Evolutionary conservation across 2,888 invertebrate genomes (phyloP), one percentile per base, ranked within the genome.

Genomic region (Parasteatoda lunata): DNA sequence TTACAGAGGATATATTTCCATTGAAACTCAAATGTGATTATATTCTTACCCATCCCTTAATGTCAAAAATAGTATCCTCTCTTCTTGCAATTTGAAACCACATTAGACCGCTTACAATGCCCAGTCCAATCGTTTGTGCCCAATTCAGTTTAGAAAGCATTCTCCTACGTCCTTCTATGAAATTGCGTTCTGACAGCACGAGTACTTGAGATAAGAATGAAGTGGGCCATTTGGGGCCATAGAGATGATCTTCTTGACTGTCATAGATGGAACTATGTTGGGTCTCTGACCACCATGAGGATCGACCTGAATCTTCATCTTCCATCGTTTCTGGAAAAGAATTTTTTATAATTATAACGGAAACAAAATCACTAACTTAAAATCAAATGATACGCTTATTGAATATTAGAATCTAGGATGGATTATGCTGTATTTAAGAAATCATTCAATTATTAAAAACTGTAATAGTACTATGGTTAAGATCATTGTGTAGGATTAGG

Each of bases 71-170:
- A 11, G 95, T 94, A 90, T 95, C 94, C 91, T 96, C 96, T 65
- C 94, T 94, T 84, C 96, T 93, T n/a, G 95, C 94, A 90, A 96
- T 92, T 91, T 95, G 95, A 91, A 95, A 95, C 96, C 96, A 96
- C 76, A 96, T 93, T 51, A 95, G 93, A 11, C 96, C 96, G 1
- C 95, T 95, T 92, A 96, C 93, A 88, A 95, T 90, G 3, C 95
- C 95, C 89, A 96, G 91, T 9, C 95, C 94, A 89, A 95, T 93
- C 3, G 95, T 95, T 92, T 96, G 96, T 84, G 95, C 93, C 94
- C 95, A 95, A 92, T 95, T 95, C 88, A 96, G 92, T 91, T 95
- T 95, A 76, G 95, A 95, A 75, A 96, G 92, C 94, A 96, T 95
- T 81, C 95, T 93, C 6, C 95, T 95, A 90, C 94, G 93, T 52